Conservation (phyloP, 2,113 vertebrate genomes). For the Atrichornis clamosus region DNA sequence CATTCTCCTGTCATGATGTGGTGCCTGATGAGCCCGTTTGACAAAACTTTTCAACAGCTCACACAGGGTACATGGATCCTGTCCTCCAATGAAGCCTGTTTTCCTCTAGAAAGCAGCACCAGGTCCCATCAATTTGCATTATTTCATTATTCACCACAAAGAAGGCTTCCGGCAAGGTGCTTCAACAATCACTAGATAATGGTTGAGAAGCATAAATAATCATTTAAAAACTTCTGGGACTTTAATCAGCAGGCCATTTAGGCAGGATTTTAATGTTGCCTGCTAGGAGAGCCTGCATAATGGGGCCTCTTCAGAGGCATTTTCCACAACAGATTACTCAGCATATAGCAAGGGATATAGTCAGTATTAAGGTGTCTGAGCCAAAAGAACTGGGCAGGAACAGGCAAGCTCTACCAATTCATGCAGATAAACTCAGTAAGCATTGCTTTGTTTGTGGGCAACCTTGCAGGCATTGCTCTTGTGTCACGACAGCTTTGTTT, state of each 20-base stretch:
- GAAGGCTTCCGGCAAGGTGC: slow-evolving; percentile 15
- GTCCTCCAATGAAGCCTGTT: neutral
- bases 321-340: slow-evolving; percentile 60
- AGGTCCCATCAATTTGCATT: neutral
- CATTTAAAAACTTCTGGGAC: slow-evolving; percentile 35
- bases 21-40: rapidly evolving
- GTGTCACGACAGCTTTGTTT: slow-evolving; percentile 41
- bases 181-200: slow-evolving; percentile 50
- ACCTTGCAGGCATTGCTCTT: slow-evolving; percentile 40
- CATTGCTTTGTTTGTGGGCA: slow-evolving; percentile 26
- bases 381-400: slow-evolving; percentile 53
- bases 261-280: slow-evolving; percentile 35
- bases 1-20: neutral
- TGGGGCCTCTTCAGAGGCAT: slow-evolving; percentile 24
- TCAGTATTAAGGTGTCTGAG: slow-evolving; percentile 55
- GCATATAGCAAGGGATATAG: slow-evolving; percentile 49
- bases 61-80: neutral
- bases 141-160: slow-evolving; percentile 45
- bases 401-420: slow-evolving; percentile 40
- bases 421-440: slow-evolving; percentile 20
- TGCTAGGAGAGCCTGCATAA: slow-evolving; percentile 30
- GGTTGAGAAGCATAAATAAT: slow-evolving; percentile 26
- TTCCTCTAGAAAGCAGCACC: slow-evolving; percentile 21
- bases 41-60: neutral
- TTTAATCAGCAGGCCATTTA: slow-evolving; percentile 28